phyloP scores from a whole-genome alignment of 2,888 invertebrate species.

The Atrina japonica region DNA sequence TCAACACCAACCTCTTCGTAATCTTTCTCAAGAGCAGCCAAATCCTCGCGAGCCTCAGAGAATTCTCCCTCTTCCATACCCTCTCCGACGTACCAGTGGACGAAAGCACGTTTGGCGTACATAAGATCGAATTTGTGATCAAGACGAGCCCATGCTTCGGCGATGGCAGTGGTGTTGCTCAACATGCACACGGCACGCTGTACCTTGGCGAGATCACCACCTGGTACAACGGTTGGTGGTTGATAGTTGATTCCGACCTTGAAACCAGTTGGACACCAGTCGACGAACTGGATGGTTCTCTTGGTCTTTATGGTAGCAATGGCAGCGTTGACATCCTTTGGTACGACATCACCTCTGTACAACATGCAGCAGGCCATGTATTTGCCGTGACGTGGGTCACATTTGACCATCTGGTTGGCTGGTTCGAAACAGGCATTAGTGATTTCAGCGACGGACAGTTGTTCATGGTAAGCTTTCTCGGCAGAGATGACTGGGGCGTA shows the following conservation, averaged over 20 bases:
- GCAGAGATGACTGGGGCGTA: constrained; percentile 30
- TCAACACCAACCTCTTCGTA: constrained; percentile 60
- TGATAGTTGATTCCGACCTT: constrained; percentile 34
- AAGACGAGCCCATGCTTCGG: constrained; percentile 80
- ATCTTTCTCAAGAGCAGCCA: constrained; percentile 72
- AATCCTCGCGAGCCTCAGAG: constrained; percentile 71
- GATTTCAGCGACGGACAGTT: constrained; percentile 25
- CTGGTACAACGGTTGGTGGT: constrained; percentile 81
- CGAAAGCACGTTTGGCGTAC: constrained; percentile 65
- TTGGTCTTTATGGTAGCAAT: constrained; percentile 32
- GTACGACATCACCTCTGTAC: constrained; percentile 58
- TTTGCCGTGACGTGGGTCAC: constrained; percentile 29
- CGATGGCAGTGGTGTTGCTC: constrained; percentile 82
- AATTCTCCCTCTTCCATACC: constrained; percentile 72
- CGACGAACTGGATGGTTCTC: constrained; percentile 40
- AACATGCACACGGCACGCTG: constrained; percentile 81
- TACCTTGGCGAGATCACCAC: constrained; percentile 89
- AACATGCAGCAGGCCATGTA: constrained; percentile 33
- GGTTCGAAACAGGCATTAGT: constrained; percentile 27
- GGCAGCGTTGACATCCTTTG: constrained; percentile 67
- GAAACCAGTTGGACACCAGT: constrained; percentile 31
- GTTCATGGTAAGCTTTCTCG: constrained; percentile 30
- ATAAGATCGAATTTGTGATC: constrained; percentile 73
- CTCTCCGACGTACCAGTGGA: constrained; percentile 64
- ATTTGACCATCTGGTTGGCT: constrained; percentile 28